These are phyloP conservation scores for Hippoglossus hippoglossus DNA, from an alignment of 2,797 vertebrate species.

Conservation along the genomic window DNA sequence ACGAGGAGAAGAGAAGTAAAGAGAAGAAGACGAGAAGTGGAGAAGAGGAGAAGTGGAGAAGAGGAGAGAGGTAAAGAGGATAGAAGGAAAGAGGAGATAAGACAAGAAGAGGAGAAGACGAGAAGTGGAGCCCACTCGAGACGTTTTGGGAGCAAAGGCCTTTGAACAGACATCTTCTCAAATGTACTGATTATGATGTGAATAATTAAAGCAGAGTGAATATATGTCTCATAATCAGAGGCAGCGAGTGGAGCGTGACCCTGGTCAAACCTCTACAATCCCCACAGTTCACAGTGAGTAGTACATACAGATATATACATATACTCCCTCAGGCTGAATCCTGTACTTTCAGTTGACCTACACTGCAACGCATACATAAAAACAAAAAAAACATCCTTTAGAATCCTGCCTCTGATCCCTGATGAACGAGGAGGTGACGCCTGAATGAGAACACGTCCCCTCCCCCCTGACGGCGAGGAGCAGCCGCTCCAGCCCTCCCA, in stretches of 20 bases:
- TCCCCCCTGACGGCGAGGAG: background rate
- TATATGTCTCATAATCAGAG: slow-evolving; percentile 9
- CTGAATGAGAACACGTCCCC: background rate
- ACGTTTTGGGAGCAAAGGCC: no score
- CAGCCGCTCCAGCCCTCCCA: background rate
- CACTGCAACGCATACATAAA: background rate
- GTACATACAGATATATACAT: background rate
- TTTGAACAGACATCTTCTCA: no score
- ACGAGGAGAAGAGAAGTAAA: background rate
- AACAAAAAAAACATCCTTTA: no score
- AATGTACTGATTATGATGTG: slow-evolving; percentile 35
- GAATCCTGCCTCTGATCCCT: no score
- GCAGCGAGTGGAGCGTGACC: background rate
- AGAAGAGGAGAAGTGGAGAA: background rate
- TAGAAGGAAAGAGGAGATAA: background rate
- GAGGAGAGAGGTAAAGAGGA: no score
- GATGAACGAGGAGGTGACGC: no score
- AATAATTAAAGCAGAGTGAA: slow-evolving; percentile 38
- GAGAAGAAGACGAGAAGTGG: background rate
- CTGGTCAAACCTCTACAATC: slow-evolving; percentile 1
- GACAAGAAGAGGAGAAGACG: no score
- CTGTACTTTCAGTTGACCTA: slow-evolving; percentile 36
- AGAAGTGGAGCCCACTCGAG: no score
- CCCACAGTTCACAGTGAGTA: background rate
- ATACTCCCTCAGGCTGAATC: slow-evolving; percentile 23